Conservation (phyloP, 2,888 invertebrate species). For the Copidosoma aretas region DNA sequence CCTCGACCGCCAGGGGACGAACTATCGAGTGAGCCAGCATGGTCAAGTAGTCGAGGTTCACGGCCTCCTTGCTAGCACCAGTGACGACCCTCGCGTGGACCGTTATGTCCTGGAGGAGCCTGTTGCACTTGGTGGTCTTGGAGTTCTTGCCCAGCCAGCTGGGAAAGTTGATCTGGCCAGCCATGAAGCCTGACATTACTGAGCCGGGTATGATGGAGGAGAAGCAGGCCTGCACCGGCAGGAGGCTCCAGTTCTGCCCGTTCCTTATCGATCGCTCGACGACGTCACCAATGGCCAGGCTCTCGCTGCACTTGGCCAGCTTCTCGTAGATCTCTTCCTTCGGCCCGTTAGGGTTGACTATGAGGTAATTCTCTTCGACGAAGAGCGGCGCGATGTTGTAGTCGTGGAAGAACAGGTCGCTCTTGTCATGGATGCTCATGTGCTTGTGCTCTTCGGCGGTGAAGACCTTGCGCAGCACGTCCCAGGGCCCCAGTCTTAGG, state of each 20-base stretch:
- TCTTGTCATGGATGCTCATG: conserved; percentile 82
- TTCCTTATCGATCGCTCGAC: conserved; percentile 83
- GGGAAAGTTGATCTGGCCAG: conserved; percentile 87
- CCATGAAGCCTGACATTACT: conserved; percentile 80
- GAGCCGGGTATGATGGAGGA: conserved; percentile 91
- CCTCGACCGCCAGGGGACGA: conserved; percentile 75
- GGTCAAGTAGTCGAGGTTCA: conserved; percentile 88
- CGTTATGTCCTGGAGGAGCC: conserved; percentile 57
- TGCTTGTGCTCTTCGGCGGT: conserved; percentile 77
- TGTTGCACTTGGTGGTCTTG: conserved; percentile 76
- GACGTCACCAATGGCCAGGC: conserved; percentile 84
- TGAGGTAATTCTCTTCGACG: conserved; percentile 96
- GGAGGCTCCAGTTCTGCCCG: conserved; percentile 83
- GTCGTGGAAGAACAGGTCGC: conserved; percentile 94
- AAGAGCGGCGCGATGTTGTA: conserved; percentile 96
- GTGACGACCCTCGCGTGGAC: conserved; percentile 55
- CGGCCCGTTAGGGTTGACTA: conserved; percentile 77
- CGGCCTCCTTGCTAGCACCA: conserved; percentile 73
- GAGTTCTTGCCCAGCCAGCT: conserved; percentile 97
- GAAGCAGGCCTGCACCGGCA: conserved; percentile 88
- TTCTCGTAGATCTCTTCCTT: conserved; percentile 71
- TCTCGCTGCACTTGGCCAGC: conserved; percentile 82
- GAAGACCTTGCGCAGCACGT: conserved; percentile 89
- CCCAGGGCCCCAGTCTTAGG: conserved; percentile 90
- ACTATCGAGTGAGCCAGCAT: conserved; percentile 78